Evolutionary conservation across 2,888 invertebrate species (phyloP).

Genomic region (Nebria brevicollis): DNA sequence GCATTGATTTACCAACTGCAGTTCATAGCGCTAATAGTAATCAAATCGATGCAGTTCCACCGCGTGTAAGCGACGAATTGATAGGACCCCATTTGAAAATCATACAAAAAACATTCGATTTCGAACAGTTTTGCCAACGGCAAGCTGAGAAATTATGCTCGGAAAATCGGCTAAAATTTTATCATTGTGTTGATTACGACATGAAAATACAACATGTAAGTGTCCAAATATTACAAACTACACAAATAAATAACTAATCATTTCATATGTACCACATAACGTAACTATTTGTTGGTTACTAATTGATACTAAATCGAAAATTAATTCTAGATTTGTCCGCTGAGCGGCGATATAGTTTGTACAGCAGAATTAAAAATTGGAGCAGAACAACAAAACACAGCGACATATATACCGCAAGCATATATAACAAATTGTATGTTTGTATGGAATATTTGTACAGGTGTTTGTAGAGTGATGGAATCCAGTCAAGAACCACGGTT

Average conservation of each 20-base stretch:
- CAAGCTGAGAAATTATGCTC: slow-evolving; percentile 61
- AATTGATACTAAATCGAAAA: neutral
- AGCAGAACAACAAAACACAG: slow-evolving; percentile 54
- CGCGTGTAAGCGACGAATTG: slow-evolving; percentile 59
- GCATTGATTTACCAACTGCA: slow-evolving; percentile 61
- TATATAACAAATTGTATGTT: slow-evolving; percentile 59
- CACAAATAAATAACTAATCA: neutral
- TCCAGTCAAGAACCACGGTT: slow-evolving; percentile 55
- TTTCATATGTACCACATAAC: too few species aligned
- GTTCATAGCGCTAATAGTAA: slow-evolving; percentile 61
- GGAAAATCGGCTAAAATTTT: slow-evolving; percentile 60
- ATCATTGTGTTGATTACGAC: slow-evolving; percentile 63
- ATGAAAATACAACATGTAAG: slow-evolving; percentile 62
- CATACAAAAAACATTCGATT: slow-evolving; percentile 62
- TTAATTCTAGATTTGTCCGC: slow-evolving; percentile 59
- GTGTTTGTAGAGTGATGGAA: slow-evolving; percentile 60
- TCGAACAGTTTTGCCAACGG: slow-evolving; percentile 62
- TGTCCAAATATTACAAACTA: slow-evolving; percentile 15
- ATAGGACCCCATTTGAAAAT: slow-evolving; percentile 61
- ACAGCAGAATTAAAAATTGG: slow-evolving; percentile 62
- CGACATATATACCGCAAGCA: slow-evolving; percentile 54
- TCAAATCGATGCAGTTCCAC: slow-evolving; percentile 61
- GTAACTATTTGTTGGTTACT: neutral
- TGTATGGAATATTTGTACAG: slow-evolving; percentile 60
- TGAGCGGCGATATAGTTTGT: slow-evolving; percentile 61